These are phyloP conservation scores for Chromoteleia sp. DNA, from an alignment of 2,888 invertebrate genomes.

Conservation along the genomic window DNA sequence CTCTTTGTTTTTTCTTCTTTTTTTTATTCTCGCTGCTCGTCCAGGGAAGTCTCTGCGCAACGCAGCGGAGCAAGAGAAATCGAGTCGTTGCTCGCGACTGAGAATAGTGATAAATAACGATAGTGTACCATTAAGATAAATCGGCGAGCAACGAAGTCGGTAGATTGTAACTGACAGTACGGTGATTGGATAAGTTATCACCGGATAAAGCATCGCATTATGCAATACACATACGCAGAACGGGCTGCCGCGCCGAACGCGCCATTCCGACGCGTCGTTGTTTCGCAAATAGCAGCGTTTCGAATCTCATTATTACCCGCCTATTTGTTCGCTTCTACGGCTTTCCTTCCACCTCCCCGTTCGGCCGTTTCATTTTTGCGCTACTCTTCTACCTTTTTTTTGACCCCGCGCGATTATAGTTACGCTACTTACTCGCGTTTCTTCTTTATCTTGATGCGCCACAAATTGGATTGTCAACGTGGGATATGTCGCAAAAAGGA, in stretches of 20 bases:
- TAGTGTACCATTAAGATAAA: conserved; percentile 82
- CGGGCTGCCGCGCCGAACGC: conserved; percentile 59
- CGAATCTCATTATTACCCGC: conserved; percentile 75
- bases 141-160: conserved; percentile 80
- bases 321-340: conserved; percentile 35
- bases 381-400: conserved; percentile 44
- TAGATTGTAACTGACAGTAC: conserved; percentile 81
- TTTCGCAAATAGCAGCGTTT: conserved; percentile 73
- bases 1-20: conserved; percentile 36
- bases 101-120: conserved; percentile 83
- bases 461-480: conserved; percentile 80
- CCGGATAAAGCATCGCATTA: conserved; percentile 78
- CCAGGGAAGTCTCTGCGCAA: conserved; percentile 55
- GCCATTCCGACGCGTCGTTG: conserved; percentile 72
- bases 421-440: conserved; percentile 47
- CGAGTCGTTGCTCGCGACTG: conserved; percentile 76
- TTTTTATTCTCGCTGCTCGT: conserved; percentile 42
- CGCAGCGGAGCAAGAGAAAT: conserved; percentile 74
- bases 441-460: conserved; percentile 74
- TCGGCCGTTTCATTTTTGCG: conserved; percentile 30
- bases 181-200: conserved; percentile 83
- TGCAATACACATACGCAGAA: conserved; percentile 74
- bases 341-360: conserved; percentile 9
- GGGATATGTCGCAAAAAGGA: conserved; percentile 60
- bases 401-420: conserved; percentile 39